Base-by-base conservation (phyloP, 2,888 invertebrate species). In the Limenitis camilla region DNA sequence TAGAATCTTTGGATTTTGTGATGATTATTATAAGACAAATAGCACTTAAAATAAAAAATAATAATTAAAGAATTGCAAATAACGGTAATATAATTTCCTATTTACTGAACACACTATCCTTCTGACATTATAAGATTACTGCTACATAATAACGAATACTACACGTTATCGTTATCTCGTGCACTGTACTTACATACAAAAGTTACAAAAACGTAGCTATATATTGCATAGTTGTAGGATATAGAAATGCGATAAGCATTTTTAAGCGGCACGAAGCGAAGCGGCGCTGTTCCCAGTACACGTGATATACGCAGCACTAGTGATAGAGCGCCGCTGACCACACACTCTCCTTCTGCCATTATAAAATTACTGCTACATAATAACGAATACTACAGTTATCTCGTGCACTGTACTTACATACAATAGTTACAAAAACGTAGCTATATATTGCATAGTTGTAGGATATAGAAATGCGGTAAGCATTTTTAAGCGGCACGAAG, bases 231-330 rank as follows among this genome's bases (percentile, higher is more conserved):
- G 9, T 6, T 44, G 8, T 33, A 30, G 9, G 53, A 40, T 4
- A 53, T 30, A 9, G 40, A 44, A 9, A 10, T 40, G n/a, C 30
- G 40, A 27, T 49, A 40, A 27, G 40, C 40, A 6, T 44, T 36
- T 5, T 28, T 27, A 31, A 31, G 5, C 10, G 29, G 6, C n/a
- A 1, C n/a, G 27, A 53, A 30, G 7, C 44, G 40, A 5, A 53
- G 19, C 10, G 53, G 53, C 4, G 44, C 53, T 27, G 40, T 36
- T 7, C 53, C 53, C 1, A 36, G 40, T 6, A 40, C 27, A 9
- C 53, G 53, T 3, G 44, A 27, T 8, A 30, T 29, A 5, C 44
- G 35, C 5, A 53, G 28, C 6, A 49, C 7, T 5, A 49, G 19
- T 6, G 11, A 31, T 32, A 49, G 44, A 8, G 27, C 10, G 11